Base-by-base conservation (phyloP, 2,888 invertebrate species). In the Entomobrya multifasciata region DNA sequence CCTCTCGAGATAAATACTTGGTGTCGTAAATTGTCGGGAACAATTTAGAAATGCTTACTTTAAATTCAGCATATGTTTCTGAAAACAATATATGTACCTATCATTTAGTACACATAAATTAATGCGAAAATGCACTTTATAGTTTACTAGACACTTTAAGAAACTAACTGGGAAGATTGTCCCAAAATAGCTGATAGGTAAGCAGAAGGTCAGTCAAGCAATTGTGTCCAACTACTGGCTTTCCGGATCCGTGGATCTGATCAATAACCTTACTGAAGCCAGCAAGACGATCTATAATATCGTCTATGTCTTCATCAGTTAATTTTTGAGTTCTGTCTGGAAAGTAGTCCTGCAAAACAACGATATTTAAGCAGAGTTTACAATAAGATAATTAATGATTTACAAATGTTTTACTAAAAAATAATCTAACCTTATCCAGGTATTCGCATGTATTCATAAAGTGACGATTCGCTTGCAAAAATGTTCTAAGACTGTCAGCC, bases 171-270 rank as follows among this genome's bases (percentile, higher is more conserved):
- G 96, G 96, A 76, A 96, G 92, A 0, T 95, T 94, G 72, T 94
- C 94, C 91, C 95, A 94, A 92, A 96, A 96, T 92, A 95, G 95
- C 91, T 95, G 95, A 91, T 95, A 95, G 82, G 96, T 92, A 27
- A 96, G 93, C 90, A 96, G 92, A 0, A 95, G 92, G 92, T 97
- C 97, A 88, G 95, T 92, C 79, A 96, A 93, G 87, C 95, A 92
- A 92, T 97, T 97, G 92, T 97, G 97, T 0, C 96, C 96, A 27
- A 96, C 93, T 25, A 97, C 93, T 2, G 96, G 96, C 93, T 96
- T 96, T 89, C 94, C 93, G 6, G 94, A 92, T 0, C 92, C 91
- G 41, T 93, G 93, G n/a, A 96, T 92, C 0, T 95, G 92, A 17
- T 94, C 92, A 86, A 96, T 95, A 13, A 96, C 92, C 91, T 94